A percentile compares a stretch with the other conserved stretches of the same genome.
Conservation (phyloP, 30 jellyfish, hydroid and myxozoan genomes). For the Aurelia sp. region DNA sequence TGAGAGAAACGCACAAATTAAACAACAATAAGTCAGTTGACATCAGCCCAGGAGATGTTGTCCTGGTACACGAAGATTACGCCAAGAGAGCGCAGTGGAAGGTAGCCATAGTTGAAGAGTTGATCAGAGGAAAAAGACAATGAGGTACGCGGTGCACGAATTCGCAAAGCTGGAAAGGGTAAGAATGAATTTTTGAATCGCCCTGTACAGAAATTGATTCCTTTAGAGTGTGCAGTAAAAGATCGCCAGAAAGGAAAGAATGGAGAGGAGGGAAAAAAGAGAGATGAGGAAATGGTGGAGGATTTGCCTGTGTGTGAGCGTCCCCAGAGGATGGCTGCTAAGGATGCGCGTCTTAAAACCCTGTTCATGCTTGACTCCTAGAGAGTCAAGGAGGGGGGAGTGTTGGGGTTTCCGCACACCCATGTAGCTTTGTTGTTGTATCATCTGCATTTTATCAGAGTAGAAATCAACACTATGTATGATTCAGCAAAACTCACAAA, state of each 20-base stretch:
- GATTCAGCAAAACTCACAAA: too few relatives aligned
- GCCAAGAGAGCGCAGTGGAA: constrained; percentile 41
- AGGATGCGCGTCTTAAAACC: constrained; percentile 54
- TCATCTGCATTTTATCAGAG: too few relatives aligned
- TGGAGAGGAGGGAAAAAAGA: constrained; percentile 13
- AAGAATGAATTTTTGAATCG: constrained; percentile 37
- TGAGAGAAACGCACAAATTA: constrained; percentile 25
- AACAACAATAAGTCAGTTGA: neutral
- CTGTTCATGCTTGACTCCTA: constrained; percentile 63
- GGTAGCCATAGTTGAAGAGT: constrained; percentile 42
- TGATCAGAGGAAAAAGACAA: constrained; percentile 47
- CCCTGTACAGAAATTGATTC: constrained; percentile 51
- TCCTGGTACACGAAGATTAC: constrained; percentile 41
- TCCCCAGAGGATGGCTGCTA: constrained; percentile 51
- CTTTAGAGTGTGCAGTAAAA: constrained; percentile 51
- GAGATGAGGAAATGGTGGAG: neutral
- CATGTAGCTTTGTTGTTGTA: too few relatives aligned
- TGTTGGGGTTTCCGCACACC: constrained; percentile 10
- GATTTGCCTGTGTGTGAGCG: neutral
- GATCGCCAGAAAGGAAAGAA: constrained; percentile 20
- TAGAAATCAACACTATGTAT: too few relatives aligned
- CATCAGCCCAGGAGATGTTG: constrained; percentile 30
- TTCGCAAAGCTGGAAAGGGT: constrained; percentile 53
- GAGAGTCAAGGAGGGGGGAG: constrained; percentile 77
- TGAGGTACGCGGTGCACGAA: constrained; percentile 47